Evolutionary conservation across 2,888 invertebrate species (phyloP).

Genomic region (Mimachlamys varia): DNA sequence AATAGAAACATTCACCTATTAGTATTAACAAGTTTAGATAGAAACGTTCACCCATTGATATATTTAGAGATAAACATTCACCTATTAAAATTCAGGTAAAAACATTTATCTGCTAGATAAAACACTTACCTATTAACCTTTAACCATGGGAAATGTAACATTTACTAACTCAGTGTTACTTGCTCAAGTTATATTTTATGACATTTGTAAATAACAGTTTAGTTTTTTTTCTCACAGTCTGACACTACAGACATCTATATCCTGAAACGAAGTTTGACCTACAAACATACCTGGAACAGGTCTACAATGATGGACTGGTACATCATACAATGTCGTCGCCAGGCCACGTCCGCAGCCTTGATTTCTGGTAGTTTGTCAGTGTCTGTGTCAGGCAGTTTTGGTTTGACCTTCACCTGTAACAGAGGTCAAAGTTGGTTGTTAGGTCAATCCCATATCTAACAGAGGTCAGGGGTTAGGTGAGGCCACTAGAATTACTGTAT

Average conservation of each 20-base stretch:
- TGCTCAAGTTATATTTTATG: no score
- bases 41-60: slow-evolving; percentile 74
- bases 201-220: no score
- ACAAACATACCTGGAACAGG: slow-evolving; percentile 86
- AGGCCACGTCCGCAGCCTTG: slow-evolving; percentile 84
- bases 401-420: slow-evolving; percentile 72
- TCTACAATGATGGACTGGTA: slow-evolving; percentile 89
- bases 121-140: no score
- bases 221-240: no score
- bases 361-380: slow-evolving; percentile 78
- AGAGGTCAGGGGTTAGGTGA: background rate
- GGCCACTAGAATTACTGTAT: background rate
- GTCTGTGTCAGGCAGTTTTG: slow-evolving; percentile 77
- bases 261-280: no score
- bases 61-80: slow-evolving; percentile 82
- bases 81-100: no score
- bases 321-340: slow-evolving; percentile 88
- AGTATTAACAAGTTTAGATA: no score
- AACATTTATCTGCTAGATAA: no score
- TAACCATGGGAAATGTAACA: no score
- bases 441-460: background rate
- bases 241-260: no score
- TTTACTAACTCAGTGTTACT: no score
- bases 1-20: no score
- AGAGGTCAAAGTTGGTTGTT: slow-evolving; percentile 40